Evolutionary conservation across 2,888 invertebrate species (phyloP).

Genomic region (Zaprionus obscuricornis): DNA sequence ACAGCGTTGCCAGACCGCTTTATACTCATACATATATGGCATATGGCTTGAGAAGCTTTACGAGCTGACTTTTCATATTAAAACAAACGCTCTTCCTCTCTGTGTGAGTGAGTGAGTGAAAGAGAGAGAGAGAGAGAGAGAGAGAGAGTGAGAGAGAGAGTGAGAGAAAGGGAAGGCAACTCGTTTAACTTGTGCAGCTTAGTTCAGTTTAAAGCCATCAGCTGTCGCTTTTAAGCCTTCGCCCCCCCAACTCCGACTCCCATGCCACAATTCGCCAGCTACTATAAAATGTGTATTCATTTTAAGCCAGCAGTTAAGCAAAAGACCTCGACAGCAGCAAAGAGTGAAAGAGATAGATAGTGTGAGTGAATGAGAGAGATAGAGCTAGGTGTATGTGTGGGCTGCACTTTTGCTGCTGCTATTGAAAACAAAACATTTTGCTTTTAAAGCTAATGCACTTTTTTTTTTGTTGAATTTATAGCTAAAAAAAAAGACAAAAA

Average conservation of each 20-base stretch:
- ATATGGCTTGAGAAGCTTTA: slow-evolving; percentile 36
- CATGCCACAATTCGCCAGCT: too few relatives aligned
- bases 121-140: too few relatives aligned
- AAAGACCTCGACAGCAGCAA: too few relatives aligned
- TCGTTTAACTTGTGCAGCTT: too few relatives aligned
- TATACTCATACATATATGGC: slow-evolving; percentile 28
- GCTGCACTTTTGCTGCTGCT: slow-evolving; percentile 40
- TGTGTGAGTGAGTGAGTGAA: background rate
- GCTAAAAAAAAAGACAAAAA: too few relatives aligned
- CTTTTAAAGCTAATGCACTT: slow-evolving; percentile 13
- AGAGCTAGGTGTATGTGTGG: background rate
- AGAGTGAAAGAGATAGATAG: too few relatives aligned
- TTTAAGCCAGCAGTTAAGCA: slow-evolving; percentile 6
- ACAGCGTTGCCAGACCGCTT: slow-evolving; percentile 47
- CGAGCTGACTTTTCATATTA: slow-evolving; percentile 32
- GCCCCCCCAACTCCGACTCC: too few relatives aligned
- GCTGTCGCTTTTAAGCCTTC: slow-evolving; percentile 29
- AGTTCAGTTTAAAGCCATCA: too few relatives aligned
- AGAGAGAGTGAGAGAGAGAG: too few relatives aligned
- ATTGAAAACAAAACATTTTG: slow-evolving; percentile 20
- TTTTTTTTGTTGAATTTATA: too few relatives aligned
- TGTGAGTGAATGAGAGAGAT: too few relatives aligned
- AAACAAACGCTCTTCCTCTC: slow-evolving; percentile 26
- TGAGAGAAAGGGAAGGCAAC: too few relatives aligned
- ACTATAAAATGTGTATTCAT: slow-evolving; percentile 15